Evolutionary conservation across 1,140 invertebrate genomes (phyloP).

Genomic region (Drosophila equinoxialis): DNA sequence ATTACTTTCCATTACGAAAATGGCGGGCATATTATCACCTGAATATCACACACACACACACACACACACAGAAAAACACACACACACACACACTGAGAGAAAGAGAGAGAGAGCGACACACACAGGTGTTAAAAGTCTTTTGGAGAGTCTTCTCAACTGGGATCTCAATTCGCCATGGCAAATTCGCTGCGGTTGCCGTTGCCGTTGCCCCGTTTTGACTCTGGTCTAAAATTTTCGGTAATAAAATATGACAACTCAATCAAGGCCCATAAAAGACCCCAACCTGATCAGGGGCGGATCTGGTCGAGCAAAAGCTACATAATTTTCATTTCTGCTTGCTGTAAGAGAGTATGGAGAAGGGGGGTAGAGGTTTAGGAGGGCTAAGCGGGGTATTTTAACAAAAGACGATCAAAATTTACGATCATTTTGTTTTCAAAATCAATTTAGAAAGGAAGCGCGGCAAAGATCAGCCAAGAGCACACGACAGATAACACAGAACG

Average conservation of each 20-base stretch:
- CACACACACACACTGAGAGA: slow-evolving; percentile 3
- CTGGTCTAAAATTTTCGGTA: slow-evolving; percentile 82
- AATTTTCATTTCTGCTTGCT: slow-evolving; percentile 46
- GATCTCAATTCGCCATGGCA: slow-evolving; percentile 62
- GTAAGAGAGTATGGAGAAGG: slow-evolving; percentile 31
- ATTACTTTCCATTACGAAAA: slow-evolving; percentile 83
- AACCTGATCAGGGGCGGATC: slow-evolving; percentile 57
- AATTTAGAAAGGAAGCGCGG: slow-evolving; percentile 81
- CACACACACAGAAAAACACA: slow-evolving; percentile 25
- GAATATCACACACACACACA: slow-evolving; percentile 78
- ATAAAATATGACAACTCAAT: slow-evolving; percentile 83
- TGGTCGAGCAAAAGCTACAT: slow-evolving; percentile 58
- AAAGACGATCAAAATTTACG: slow-evolving; percentile 80
- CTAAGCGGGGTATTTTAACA: slow-evolving; percentile 27
- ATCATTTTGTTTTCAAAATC: slow-evolving; percentile 82
- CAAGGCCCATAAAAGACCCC: slow-evolving; percentile 78
- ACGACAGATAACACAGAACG: slow-evolving; percentile 41
- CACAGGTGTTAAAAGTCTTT: slow-evolving; percentile 60
- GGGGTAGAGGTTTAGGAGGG: slow-evolving; percentile 6
- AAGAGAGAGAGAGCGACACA: slow-evolving; percentile 25
- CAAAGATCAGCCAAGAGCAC: slow-evolving; percentile 71
- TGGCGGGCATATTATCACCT: slow-evolving; percentile 83
- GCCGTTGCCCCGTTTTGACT: slow-evolving; percentile 31
- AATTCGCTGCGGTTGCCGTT: slow-evolving; percentile 57
- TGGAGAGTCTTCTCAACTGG: slow-evolving; percentile 20